Evolutionary conservation across 2,888 invertebrate species (phyloP).

Genomic region (Axea sp.): DNA sequence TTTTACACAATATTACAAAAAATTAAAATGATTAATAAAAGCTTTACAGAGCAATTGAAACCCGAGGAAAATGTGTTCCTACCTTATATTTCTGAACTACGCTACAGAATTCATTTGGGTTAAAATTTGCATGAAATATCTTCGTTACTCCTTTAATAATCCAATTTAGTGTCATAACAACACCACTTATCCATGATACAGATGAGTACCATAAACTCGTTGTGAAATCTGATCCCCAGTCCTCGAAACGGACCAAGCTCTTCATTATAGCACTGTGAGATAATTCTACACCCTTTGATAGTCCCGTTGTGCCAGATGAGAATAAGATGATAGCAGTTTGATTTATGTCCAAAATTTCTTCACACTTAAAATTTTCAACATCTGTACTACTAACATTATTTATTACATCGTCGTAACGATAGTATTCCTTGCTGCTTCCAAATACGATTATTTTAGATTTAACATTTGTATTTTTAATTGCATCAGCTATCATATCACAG

Average conservation of each 20-base stretch:
- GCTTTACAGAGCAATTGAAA: too few relatives aligned
- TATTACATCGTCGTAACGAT: conserved; percentile 64
- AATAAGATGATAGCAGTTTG: conserved; percentile 67
- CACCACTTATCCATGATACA: conserved; percentile 72
- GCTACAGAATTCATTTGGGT: conserved; percentile 65
- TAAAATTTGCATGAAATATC: conserved; percentile 65
- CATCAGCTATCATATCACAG: conserved; percentile 43
- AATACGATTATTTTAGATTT: conserved; percentile 65
- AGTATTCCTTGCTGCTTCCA: conserved; percentile 52
- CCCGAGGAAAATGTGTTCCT: conserved; percentile 1
- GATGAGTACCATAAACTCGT: conserved; percentile 66
- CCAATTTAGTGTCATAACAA: conserved; percentile 58
- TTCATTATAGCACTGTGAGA: conserved; percentile 64
- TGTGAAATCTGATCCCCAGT: neutral
- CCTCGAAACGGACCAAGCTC: conserved; percentile 29
- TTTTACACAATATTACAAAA: too few relatives aligned
- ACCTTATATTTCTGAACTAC: conserved; percentile 72
- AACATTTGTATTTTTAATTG: conserved; percentile 37
- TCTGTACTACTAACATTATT: conserved; percentile 50
- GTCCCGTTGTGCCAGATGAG: conserved; percentile 73
- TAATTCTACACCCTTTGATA: conserved; percentile 71
- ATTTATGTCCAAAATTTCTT: conserved; percentile 41
- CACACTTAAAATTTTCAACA: conserved; percentile 63
- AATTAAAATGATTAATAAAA: too few relatives aligned
- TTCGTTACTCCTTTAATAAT: conserved; percentile 48